phyloP scores from a whole-genome alignment of 2,113 vertebrate species.

The Micronisus gabar region DNA sequence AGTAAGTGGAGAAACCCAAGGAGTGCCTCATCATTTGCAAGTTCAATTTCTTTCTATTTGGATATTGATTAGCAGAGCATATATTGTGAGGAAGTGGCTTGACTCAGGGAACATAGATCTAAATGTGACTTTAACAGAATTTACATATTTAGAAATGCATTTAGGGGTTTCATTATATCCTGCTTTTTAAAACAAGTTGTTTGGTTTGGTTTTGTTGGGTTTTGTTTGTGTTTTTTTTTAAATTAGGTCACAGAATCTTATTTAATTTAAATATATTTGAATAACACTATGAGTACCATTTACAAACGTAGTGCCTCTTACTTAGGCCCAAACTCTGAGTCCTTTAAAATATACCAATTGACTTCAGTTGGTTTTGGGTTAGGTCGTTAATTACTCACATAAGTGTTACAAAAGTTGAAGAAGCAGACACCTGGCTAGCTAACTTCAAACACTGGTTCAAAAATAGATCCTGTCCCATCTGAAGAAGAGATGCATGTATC shows the following conservation, averaged over 20 bases:
- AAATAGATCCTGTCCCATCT: background rate
- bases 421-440: background rate
- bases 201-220: background rate
- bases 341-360: background rate
- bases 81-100: background rate
- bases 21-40: background rate
- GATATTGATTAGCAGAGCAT: background rate
- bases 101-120: background rate
- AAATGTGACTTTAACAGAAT: background rate
- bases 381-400: background rate
- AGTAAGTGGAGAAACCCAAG: constrained; percentile 16
- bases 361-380: background rate
- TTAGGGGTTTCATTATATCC: background rate
- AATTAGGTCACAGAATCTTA: background rate
- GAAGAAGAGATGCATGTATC: background rate
- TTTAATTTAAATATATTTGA: background rate
- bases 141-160: background rate
- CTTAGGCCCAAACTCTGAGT: background rate
- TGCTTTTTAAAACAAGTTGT: background rate
- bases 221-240: background rate
- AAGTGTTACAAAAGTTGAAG: background rate
- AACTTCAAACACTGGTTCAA: background rate
- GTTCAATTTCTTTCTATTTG: background rate
- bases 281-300: background rate
- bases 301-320: background rate